Percentiles rank a stretch among this genome's conserved stretches.
Evolutionary conservation across 2,113 vertebrate species (phyloP).

Genomic region (Dicaeum eximium): DNA sequence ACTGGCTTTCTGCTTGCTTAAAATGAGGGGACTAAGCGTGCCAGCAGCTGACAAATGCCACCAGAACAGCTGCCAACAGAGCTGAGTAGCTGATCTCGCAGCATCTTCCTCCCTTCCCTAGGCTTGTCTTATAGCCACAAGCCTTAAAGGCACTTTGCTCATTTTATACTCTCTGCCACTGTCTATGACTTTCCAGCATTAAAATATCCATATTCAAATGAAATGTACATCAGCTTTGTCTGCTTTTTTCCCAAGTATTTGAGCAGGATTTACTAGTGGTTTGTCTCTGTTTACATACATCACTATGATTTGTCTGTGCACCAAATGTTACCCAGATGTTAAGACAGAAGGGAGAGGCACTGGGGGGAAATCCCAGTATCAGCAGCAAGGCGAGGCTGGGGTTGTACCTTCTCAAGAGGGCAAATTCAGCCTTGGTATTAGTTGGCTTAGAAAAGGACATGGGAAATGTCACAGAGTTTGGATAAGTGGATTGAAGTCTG

Average conservation of each 20-base stretch:
- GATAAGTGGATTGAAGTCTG: neutral
- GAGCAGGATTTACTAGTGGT: constrained; percentile 7
- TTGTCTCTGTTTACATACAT: constrained; percentile 19
- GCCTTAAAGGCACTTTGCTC: constrained; percentile 5
- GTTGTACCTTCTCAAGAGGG: neutral
- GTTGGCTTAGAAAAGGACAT: constrained; percentile 4
- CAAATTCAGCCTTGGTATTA: neutral
- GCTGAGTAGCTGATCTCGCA: constrained; percentile 17
- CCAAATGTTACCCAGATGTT: neutral
- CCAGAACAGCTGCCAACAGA: constrained; percentile 31
- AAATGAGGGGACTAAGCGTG: constrained; percentile 3
- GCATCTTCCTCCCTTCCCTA: neutral
- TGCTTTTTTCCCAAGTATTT: neutral
- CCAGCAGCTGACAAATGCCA: constrained; percentile 38
- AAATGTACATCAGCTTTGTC: neutral
- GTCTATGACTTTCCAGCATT: neutral
- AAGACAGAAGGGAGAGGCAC: neutral
- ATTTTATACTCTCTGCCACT: constrained; percentile 42
- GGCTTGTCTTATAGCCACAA: neutral
- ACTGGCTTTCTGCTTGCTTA: constrained; percentile 28
- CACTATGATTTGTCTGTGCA: neutral
- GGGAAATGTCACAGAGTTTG: neutral
- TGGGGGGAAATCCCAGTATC: neutral
- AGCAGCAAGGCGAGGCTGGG: neutral
- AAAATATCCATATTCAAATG: neutral